These are phyloP conservation scores for Sebastes schlegelii DNA, from an alignment of 2,113 vertebrate species.

Conservation along the genomic window DNA sequence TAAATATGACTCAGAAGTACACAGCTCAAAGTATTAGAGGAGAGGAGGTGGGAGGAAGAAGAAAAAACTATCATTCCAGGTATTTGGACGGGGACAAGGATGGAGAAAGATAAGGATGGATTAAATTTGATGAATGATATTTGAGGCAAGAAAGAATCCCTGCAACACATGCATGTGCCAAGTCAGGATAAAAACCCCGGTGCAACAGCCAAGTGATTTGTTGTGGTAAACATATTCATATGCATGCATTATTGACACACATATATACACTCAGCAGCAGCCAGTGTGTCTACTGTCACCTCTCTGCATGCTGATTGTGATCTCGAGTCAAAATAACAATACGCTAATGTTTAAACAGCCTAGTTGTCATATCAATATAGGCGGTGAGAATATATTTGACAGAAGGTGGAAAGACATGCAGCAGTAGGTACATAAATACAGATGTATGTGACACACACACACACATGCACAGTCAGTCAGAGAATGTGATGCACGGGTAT, in stretches of 20 bases:
- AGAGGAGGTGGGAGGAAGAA: constrained; percentile 37
- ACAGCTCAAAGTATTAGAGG: constrained; percentile 64
- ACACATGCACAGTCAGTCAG: constrained; percentile 47
- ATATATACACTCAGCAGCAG: constrained; percentile 57
- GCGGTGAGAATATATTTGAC: constrained; percentile 67
- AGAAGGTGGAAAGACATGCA: constrained; percentile 52
- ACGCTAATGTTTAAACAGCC: constrained; percentile 70
- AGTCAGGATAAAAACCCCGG: constrained; percentile 52
- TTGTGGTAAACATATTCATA: constrained; percentile 73
- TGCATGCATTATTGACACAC: constrained; percentile 76
- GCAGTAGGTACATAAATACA: constrained; percentile 53
- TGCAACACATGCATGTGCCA: constrained; percentile 22
- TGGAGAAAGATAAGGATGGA: constrained; percentile 50
- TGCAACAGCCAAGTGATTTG: constrained; percentile 64
- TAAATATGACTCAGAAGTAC: constrained; percentile 75
- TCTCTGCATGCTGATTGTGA: constrained; percentile 68
- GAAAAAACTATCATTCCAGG: constrained; percentile 48
- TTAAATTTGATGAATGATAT: constrained; percentile 67
- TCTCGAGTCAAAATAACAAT: constrained; percentile 76
- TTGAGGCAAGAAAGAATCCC: constrained; percentile 43
- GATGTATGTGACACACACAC: constrained; percentile 34
- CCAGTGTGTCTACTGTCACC: constrained; percentile 61
- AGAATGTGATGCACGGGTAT: constrained; percentile 65
- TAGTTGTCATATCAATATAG: constrained; percentile 63
- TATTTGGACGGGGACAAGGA: constrained; percentile 57